Percentiles rank a stretch among this genome's conserved stretches.
phyloP scores from a whole-genome alignment of 1,140 invertebrate genomes.

The Caerostris extrusa region DNA sequence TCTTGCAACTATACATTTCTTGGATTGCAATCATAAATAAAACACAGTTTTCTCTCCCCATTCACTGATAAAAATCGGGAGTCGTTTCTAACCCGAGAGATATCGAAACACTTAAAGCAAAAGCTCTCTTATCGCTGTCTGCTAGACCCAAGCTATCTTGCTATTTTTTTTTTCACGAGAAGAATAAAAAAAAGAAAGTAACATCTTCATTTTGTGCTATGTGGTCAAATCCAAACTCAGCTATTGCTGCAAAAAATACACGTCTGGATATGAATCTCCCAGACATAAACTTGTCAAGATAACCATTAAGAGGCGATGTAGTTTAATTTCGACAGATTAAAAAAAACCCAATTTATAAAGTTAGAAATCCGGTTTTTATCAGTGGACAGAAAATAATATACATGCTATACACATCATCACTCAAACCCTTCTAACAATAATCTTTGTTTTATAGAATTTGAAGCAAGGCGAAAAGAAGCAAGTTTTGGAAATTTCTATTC shows the following conservation, averaged over 20 bases:
- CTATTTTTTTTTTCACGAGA: background rate
- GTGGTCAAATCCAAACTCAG: background rate
- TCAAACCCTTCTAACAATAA: background rate
- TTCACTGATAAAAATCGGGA: background rate
- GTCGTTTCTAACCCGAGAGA: background rate
- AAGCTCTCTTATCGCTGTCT: background rate
- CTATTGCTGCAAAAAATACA: background rate
- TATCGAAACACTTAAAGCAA: background rate
- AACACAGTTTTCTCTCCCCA: background rate
- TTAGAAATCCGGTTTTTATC: background rate
- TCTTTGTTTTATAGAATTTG: too few relatives aligned
- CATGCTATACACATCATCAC: background rate
- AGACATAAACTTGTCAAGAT: slow-evolving; percentile 3
- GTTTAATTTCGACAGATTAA: background rate
- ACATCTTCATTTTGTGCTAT: background rate
- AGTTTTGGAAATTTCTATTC: too few relatives aligned
- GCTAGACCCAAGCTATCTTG: background rate
- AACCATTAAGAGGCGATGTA: background rate
- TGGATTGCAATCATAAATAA: background rate
- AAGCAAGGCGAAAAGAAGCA: too few relatives aligned
- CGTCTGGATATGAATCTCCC: background rate
- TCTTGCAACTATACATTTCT: background rate
- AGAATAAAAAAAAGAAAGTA: background rate
- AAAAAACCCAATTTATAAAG: background rate
- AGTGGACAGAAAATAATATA: background rate